Evolutionary conservation across 2,797 vertebrate species (phyloP).

Genomic region (Octomys mimax): DNA sequence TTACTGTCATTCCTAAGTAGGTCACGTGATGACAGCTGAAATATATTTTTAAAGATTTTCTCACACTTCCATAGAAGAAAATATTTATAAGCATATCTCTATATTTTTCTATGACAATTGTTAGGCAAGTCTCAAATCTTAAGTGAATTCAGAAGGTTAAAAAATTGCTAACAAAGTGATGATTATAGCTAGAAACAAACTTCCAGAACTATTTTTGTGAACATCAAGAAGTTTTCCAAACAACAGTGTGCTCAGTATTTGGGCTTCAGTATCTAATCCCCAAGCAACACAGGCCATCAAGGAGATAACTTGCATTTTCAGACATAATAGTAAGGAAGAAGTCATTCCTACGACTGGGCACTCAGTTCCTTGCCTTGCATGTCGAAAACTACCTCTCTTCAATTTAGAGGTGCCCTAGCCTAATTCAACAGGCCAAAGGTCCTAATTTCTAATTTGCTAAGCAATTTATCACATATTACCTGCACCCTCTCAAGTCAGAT

Average conservation of each 20-base stretch:
- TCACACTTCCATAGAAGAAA: conserved; percentile 5
- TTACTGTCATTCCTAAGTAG: background rate
- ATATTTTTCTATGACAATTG: background rate
- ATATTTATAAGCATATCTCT: background rate
- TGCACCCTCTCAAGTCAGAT: conserved; percentile 75
- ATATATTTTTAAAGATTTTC: conserved; percentile 15
- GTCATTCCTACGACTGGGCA: conserved; percentile 24
- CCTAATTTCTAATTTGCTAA: conserved; percentile 84
- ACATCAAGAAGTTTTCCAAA: conserved; percentile 48
- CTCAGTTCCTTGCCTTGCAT: conserved; percentile 69
- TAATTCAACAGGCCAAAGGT: conserved; percentile 80
- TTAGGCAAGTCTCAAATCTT: background rate
- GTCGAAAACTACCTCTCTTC: conserved; percentile 77
- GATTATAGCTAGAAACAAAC: conserved; percentile 11
- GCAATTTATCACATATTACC: conserved; percentile 82
- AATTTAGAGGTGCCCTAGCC: conserved; percentile 77
- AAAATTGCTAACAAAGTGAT: conserved; percentile 38
- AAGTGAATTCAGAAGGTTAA: conserved; percentile 37
- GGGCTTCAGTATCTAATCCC: conserved; percentile 56
- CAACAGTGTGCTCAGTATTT: conserved; percentile 43
- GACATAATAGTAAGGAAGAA: conserved; percentile 73
- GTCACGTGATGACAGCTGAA: background rate
- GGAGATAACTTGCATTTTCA: conserved; percentile 65
- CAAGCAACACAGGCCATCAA: conserved; percentile 80
- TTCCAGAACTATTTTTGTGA: conserved; percentile 51